phyloP scores from a whole-genome alignment of 1,140 invertebrate genomes.

The Trinorchestia longiramus region DNA sequence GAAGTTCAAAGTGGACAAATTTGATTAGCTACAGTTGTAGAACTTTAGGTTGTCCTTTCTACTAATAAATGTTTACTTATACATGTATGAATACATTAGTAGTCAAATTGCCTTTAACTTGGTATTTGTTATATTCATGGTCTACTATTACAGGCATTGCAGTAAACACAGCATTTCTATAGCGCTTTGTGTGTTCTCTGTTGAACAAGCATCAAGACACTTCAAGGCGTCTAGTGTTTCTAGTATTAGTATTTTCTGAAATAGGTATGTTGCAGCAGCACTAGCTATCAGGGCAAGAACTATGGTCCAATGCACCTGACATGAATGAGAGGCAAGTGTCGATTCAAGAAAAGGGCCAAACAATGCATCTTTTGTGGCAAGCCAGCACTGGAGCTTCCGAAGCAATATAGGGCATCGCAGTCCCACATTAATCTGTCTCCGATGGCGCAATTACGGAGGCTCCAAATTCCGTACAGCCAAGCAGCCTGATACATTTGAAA shows the following conservation, averaged over 20 bases:
- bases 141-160: too few species aligned
- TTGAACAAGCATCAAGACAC: background rate
- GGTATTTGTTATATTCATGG: too few species aligned
- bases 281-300: background rate
- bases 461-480: conserved; percentile 29
- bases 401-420: conserved; percentile 21
- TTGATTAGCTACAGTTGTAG: too few species aligned
- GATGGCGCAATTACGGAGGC: conserved; percentile 33
- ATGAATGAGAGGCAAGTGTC: background rate
- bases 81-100: too few species aligned
- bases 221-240: background rate
- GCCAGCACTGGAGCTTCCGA: background rate
- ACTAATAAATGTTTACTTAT: background rate
- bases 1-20: background rate
- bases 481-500: conserved; percentile 21
- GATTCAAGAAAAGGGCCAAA: conserved; percentile 13
- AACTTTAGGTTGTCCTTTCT: too few species aligned
- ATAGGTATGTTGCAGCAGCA: background rate
- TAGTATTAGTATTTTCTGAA: background rate
- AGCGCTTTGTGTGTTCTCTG: background rate
- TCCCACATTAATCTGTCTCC: conserved; percentile 33
- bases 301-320: background rate
- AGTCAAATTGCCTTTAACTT: too few species aligned
- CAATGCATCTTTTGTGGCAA: conserved; percentile 26
- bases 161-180: too few species aligned